phyloP scores from a whole-genome alignment of 2,888 invertebrate genomes.

The Drosophila nr. perissopoda region DNA sequence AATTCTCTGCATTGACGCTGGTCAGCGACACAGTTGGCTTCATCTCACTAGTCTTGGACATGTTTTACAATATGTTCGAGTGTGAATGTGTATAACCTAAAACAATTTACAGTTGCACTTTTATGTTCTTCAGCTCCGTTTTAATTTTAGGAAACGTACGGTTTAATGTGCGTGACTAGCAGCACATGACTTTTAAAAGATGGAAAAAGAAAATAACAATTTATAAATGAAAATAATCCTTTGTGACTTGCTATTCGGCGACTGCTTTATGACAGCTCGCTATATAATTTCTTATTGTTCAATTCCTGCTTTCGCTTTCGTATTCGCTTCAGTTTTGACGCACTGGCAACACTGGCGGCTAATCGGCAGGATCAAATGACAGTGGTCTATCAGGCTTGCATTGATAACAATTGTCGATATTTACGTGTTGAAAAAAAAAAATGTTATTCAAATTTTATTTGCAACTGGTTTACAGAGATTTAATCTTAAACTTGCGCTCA shows the following conservation, averaged over 20 bases:
- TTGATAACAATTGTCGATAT: slow-evolving; percentile 12
- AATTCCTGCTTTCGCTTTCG: slow-evolving; percentile 10
- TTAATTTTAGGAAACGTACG: slow-evolving; percentile 5
- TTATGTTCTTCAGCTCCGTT: slow-evolving; percentile 1
- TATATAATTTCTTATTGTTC: slow-evolving; percentile 8
- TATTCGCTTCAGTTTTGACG: slow-evolving; percentile 15
- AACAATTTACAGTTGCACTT: slow-evolving; percentile 10
- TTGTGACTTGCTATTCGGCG: background rate
- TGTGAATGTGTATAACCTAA: slow-evolving; percentile 1
- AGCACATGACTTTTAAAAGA: background rate
- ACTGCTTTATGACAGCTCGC: slow-evolving; percentile 6
- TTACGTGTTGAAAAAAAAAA: background rate
- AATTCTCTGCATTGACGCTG: slow-evolving; percentile 89
- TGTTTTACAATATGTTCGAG: background rate
- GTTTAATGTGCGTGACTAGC: background rate
- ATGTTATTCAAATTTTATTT: slow-evolving; percentile 17
- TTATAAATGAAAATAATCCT: background rate
- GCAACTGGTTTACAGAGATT: slow-evolving; percentile 54
- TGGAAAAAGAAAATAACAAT: background rate
- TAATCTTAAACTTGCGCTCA: slow-evolving; percentile 64
- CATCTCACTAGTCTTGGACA: slow-evolving; percentile 53
- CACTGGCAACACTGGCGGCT: slow-evolving; percentile 34
- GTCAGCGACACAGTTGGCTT: slow-evolving; percentile 71
- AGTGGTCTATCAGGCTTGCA: background rate
- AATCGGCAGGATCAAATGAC: slow-evolving; percentile 25